Evolutionary conservation across 2,113 vertebrate genomes (phyloP).

Genomic region (Carlito syrichta): DNA sequence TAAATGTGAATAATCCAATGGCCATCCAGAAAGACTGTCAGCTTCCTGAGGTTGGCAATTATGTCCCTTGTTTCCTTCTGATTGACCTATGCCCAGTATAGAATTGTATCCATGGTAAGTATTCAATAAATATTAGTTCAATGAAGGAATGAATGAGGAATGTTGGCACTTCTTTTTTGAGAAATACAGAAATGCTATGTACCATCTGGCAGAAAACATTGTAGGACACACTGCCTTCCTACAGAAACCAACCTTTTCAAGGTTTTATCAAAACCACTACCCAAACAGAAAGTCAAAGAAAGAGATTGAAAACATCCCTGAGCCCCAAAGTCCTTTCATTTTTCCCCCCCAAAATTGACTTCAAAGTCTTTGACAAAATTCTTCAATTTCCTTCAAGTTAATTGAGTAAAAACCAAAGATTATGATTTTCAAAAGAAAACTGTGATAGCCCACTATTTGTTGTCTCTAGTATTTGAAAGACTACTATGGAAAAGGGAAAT

Average conservation of each 20-base stretch:
- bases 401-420: not conserved
- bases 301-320: not conserved
- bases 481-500: not conserved
- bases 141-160: not conserved
- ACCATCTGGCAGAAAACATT: not conserved
- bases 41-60: not conserved
- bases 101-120: not conserved
- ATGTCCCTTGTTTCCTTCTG: not conserved
- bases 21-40: not conserved
- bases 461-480: not conserved
- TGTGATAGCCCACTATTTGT: not conserved
- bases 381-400: not conserved
- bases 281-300: slow-evolving; percentile 12
- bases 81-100: not conserved
- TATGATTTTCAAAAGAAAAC: not conserved
- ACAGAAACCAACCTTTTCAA: not conserved
- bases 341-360: not conserved
- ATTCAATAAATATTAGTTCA: not conserved
- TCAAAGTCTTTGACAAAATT: slow-evolving; percentile 8
- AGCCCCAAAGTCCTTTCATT: not conserved
- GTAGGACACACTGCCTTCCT: not conserved
- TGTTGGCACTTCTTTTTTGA: not conserved
- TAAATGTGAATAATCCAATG: not conserved
- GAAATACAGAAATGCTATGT: not conserved
- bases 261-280: not conserved